Percentiles rank a stretch among this genome's conserved stretches.
Conservation (phyloP, 2,888 invertebrate genomes). For the Leptothorax acervorum region DNA sequence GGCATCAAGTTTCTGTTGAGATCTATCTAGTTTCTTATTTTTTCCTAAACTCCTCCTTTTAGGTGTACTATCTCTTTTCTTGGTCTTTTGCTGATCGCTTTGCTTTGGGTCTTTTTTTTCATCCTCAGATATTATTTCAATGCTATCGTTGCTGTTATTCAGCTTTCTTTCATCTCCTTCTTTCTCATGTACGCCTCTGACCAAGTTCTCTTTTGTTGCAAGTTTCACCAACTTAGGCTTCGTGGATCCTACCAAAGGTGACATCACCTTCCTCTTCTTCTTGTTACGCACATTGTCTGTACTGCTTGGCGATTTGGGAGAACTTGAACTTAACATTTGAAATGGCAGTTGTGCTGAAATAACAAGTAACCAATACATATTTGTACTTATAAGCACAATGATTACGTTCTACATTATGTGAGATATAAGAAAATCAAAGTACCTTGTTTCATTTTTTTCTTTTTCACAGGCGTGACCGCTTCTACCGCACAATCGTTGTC, state of each 20-base stretch:
- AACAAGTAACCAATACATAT: constrained; percentile 1
- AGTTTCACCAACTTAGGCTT: constrained; percentile 78
- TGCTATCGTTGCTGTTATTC: not conserved
- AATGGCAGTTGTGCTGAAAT: constrained; percentile 81
- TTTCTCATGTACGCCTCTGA: constrained; percentile 9
- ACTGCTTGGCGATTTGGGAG: constrained; percentile 71
- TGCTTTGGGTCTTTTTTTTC: constrained; percentile 52
- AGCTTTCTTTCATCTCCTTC: not conserved
- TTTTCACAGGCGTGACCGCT: constrained; percentile 70
- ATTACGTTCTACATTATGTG: not conserved
- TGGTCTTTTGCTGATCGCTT: constrained; percentile 32
- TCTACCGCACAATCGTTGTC: constrained; percentile 75
- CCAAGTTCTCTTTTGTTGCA: constrained; percentile 74
- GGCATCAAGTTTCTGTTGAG: constrained; percentile 59
- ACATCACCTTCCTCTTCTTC: constrained; percentile 80
- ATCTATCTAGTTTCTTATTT: constrained; percentile 64
- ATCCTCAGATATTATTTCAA: constrained; percentile 35
- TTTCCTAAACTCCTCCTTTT: constrained; percentile 55
- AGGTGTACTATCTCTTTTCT: constrained; percentile 42
- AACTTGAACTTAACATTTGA: constrained; percentile 75
- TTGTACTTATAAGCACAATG: not conserved
- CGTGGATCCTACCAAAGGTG: constrained; percentile 73
- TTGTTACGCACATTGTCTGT: constrained; percentile 73
- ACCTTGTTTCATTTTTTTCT: constrained; percentile 83
- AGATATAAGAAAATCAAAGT: constrained; percentile 22